phyloP scores from a whole-genome alignment of 2,888 invertebrate genomes.

The Aquatica leii region DNA sequence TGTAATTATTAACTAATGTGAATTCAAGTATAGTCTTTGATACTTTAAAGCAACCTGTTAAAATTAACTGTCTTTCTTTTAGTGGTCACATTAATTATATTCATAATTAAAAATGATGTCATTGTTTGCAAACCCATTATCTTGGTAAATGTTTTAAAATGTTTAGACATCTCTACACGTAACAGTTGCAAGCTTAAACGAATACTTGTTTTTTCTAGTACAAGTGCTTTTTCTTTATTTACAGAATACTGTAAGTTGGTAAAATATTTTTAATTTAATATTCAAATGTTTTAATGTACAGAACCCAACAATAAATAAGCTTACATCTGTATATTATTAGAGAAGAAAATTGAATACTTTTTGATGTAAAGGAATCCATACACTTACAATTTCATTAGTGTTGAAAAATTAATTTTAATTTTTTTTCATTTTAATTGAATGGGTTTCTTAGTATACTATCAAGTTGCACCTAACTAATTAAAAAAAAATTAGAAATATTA shows the following conservation, averaged over 20 bases:
- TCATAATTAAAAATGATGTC: slow-evolving; percentile 44
- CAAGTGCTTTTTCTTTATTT: slow-evolving; percentile 23
- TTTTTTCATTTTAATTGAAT: not conserved
- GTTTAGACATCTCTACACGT: slow-evolving; percentile 23
- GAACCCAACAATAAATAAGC: too few species aligned
- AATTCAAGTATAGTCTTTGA: not conserved
- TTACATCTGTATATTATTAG: too few species aligned
- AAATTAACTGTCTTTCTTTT: slow-evolving; percentile 19
- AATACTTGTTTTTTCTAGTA: not conserved
- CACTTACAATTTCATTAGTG: too few species aligned
- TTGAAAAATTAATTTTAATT: slow-evolving; percentile 7
- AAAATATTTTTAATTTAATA: too few species aligned
- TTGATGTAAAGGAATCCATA: too few species aligned
- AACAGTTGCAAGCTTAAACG: slow-evolving; percentile 27
- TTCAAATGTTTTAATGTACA: too few species aligned
- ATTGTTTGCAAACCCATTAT: slow-evolving; percentile 56
- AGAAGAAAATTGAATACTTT: too few species aligned
- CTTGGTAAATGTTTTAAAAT: slow-evolving; percentile 52
- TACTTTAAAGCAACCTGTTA: slow-evolving; percentile 22
- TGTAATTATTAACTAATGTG: slow-evolving; percentile 5
- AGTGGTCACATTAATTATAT: slow-evolving; percentile 25
- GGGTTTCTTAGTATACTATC: slow-evolving; percentile 7
- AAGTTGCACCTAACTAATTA: slow-evolving; percentile 3
- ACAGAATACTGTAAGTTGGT: too few species aligned
- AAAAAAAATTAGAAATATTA: slow-evolving; percentile 6